Percentiles rank a stretch among this genome's conserved stretches.
Conservation (phyloP, 2,888 invertebrate genomes). For the Fragum fragum region DNA sequence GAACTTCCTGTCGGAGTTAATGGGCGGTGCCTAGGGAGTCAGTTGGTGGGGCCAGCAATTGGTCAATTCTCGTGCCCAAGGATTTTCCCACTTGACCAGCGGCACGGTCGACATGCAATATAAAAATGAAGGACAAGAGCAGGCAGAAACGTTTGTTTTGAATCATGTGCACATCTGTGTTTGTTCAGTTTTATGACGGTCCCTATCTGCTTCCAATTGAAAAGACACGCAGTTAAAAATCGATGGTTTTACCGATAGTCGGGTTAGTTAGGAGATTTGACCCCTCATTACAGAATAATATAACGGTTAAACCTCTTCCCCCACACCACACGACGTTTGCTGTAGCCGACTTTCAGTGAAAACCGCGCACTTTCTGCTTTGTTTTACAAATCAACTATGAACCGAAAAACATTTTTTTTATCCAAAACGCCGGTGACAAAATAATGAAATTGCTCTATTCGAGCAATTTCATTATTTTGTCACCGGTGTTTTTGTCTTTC, state of each 20-base stretch:
- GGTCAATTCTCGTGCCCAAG: no score
- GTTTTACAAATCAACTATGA: no score
- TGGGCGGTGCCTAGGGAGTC: no score
- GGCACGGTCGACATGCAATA: no score
- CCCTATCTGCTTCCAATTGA: not conserved
- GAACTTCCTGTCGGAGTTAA: no score
- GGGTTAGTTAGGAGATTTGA: constrained; percentile 5
- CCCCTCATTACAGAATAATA: constrained; percentile 20
- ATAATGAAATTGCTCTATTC: not conserved
- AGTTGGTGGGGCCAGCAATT: no score
- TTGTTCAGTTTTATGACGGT: not conserved
- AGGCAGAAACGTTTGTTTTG: not conserved
- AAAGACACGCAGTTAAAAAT: not conserved
- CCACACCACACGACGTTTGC: not conserved
- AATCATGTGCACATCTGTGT: not conserved
- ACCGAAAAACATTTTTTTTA: no score
- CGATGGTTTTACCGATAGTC: not conserved
- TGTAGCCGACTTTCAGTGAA: not conserved
- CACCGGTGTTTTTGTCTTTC: not conserved
- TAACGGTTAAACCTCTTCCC: not conserved
- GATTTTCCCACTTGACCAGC: no score
- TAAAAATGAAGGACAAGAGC: not conserved
- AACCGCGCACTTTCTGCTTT: no score
- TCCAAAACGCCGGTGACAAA: not conserved
- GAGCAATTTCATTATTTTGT: constrained; percentile 12